These are phyloP conservation scores for Pipistrellus pipistrellus DNA, from an alignment of 2,797 vertebrate genomes.

Conservation along the genomic window DNA sequence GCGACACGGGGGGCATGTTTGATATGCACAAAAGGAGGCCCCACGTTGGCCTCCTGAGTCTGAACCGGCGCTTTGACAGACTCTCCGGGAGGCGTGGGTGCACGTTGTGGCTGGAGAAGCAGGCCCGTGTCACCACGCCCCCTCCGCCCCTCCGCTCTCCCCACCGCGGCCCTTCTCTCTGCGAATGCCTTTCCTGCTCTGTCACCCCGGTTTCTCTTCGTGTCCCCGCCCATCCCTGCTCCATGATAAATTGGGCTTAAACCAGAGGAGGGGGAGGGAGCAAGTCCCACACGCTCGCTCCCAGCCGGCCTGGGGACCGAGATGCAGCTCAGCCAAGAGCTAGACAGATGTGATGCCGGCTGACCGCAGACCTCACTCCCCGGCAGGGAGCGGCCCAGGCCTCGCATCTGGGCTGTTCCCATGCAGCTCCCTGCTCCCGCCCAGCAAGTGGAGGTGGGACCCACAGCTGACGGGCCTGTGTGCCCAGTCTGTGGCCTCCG, in stretches of 20 bases:
- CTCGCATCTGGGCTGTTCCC: background rate
- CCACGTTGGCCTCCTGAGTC: background rate
- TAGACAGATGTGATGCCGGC: background rate
- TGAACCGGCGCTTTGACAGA: rapidly evolving
- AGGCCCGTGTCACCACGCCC: rapidly evolving
- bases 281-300: background rate
- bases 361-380: background rate
- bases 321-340: background rate
- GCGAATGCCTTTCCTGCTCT: background rate
- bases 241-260: background rate
- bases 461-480: rapidly evolving
- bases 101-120: background rate
- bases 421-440: background rate
- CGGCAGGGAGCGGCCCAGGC: background rate
- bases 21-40: background rate
- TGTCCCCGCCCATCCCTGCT: background rate
- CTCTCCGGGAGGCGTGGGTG: background rate
- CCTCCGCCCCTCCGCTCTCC: background rate
- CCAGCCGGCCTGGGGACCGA: background rate
- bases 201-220: background rate
- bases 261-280: no score
- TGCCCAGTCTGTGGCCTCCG: background rate
- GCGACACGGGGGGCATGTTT: background rate
- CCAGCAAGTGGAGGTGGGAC: rapidly evolving
- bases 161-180: background rate